Evolutionary conservation across 2,888 invertebrate genomes (phyloP).

Genomic region (Conistra vaccinii): DNA sequence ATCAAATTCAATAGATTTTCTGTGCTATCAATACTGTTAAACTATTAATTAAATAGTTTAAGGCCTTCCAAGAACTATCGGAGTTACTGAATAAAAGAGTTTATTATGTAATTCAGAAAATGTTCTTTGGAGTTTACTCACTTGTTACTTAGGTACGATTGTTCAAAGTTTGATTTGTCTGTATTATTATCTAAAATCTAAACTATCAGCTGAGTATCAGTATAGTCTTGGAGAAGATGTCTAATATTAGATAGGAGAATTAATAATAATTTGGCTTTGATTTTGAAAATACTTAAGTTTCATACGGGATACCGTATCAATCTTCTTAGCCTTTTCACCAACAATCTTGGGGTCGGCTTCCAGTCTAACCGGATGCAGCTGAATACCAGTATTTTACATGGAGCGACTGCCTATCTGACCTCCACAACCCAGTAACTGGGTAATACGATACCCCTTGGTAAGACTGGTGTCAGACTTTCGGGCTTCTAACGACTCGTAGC

Average conservation of each 20-base stretch:
- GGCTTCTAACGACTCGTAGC: too few species aligned
- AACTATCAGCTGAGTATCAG: not conserved
- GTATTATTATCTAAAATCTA: not conserved
- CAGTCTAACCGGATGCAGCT: too few species aligned
- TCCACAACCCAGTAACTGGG: too few species aligned
- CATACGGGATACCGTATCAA: too few species aligned
- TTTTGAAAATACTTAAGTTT: not conserved
- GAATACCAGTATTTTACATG: too few species aligned
- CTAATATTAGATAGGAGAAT: not conserved
- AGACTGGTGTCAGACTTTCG: too few species aligned
- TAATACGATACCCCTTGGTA: too few species aligned
- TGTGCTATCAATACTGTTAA: not conserved
- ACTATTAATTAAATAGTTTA: not conserved
- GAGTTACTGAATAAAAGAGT: not conserved
- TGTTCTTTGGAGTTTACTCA: constrained; percentile 12
- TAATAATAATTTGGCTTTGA: not conserved
- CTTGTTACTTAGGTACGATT: too few species aligned
- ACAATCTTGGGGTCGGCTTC: too few species aligned
- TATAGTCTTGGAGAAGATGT: not conserved
- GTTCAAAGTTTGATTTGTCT: not conserved
- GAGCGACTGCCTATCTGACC: too few species aligned
- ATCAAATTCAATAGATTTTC: not conserved
- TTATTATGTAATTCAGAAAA: constrained; percentile 13
- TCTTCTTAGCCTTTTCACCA: too few species aligned
- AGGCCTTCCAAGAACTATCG: not conserved